Conservation (phyloP, 2,888 invertebrate genomes). For the Dryocosmus kuriphilus region DNA sequence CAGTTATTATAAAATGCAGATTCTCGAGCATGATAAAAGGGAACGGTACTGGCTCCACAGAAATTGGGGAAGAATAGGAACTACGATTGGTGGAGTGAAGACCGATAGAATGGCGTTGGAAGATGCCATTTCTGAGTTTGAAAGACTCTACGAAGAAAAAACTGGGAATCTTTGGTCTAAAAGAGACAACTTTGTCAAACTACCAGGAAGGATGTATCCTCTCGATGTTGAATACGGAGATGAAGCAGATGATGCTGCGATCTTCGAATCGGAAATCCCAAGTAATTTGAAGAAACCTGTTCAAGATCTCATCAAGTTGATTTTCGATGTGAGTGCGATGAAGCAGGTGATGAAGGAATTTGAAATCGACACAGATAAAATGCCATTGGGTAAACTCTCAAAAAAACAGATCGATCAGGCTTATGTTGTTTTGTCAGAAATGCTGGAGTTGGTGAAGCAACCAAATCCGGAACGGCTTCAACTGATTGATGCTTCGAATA, state of each 20-base stretch:
- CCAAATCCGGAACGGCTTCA: constrained; percentile 77
- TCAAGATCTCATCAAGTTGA: constrained; percentile 89
- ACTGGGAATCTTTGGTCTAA: constrained; percentile 89
- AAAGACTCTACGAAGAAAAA: constrained; percentile 85
- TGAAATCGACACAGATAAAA: constrained; percentile 97
- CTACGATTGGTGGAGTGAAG: constrained; percentile 90
- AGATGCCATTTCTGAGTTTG: constrained; percentile 83
- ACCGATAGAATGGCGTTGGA: constrained; percentile 79
- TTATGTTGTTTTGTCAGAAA: constrained; percentile 87
- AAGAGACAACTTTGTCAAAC: constrained; percentile 83
- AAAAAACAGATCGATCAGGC: constrained; percentile 93
- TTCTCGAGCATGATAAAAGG: constrained; percentile 86
- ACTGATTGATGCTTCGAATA: constrained; percentile 92
- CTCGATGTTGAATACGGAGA: constrained; percentile 94
- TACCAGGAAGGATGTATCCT: constrained; percentile 88
- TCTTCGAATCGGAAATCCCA: constrained; percentile 79
- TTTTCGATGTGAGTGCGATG: constrained; percentile 96
- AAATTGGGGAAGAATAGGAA: constrained; percentile 97
- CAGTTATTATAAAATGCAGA: constrained; percentile 96
- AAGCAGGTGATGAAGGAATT: constrained; percentile 95
- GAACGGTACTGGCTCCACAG: constrained; percentile 89
- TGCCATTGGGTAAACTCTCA: constrained; percentile 98
- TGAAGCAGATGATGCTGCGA: constrained; percentile 75
- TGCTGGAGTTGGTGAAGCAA: constrained; percentile 81
- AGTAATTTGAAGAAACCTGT: constrained; percentile 88